Base-by-base conservation (phyloP, 2,888 invertebrate species). In the Andrena chrysosceles region DNA sequence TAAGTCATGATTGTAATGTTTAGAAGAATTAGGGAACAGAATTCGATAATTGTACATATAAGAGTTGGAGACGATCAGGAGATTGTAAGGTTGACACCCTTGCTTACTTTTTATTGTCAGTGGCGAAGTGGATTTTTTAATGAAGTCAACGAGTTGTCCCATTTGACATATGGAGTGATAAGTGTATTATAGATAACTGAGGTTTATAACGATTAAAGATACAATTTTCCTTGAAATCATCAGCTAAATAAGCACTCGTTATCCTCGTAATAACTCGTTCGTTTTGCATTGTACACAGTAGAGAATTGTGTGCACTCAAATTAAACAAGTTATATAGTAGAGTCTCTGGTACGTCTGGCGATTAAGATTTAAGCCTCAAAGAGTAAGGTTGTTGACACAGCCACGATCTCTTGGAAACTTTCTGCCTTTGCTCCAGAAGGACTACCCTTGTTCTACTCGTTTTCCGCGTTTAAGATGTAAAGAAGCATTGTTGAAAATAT, bases 381-480 rank as follows among this genome's bases (percentile, higher is more conserved):
- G 48, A 62, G 31, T 26, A 8, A n/a, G 49, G 62, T 62, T 48
- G 70, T 71, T 62, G 70, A 49, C 35, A 62, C 35, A 60, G 71
- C 35, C 52, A 62, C 48, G 35, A 13, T n/a, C 69, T 20, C 69
- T 5, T n/a, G 16, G 48, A 49, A 69, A 60, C 69, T 69, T 69
- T 26, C 48, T n/a, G 5, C 56, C 13, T 26, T 33, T 23, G 23
- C 59, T 69, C 4, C 42, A n/a, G 16, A 8, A 60, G 60, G n/a
- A 75, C 59, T 23, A n/a, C 42, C 10, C 29, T 16, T 54, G 2
- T 54, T 35, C n/a, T 16, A 13, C n/a, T 8, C 20, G 49, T 29
- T 35, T 31, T 48, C 20, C 42, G 0, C 13, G 13, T 3, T 42
- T 16, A 16, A 16, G 4, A 42, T 16, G 42, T 13, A 13, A 42